These are phyloP conservation scores for Agrypnia vestita DNA, from an alignment of 1,140 invertebrate species.

Conservation along the genomic window DNA sequence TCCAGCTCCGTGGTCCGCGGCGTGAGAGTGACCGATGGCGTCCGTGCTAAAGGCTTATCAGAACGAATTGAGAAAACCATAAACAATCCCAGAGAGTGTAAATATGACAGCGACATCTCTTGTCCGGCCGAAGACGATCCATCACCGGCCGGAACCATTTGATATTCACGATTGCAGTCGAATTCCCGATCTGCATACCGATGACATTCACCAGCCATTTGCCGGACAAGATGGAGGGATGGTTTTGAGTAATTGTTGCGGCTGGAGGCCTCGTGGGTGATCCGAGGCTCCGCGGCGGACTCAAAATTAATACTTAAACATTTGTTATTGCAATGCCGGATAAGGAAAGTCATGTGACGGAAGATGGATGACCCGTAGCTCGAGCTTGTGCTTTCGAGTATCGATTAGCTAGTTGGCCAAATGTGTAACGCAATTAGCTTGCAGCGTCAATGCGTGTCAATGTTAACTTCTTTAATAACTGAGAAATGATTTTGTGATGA, in stretches of 20 bases:
- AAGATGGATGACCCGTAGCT: neutral
- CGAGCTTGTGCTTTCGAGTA: neutral
- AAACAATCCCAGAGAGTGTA: constrained; percentile 39
- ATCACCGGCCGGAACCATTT: constrained; percentile 13
- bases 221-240: neutral
- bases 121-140: neutral
- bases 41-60: neutral
- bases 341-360: constrained; percentile 1
- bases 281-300: constrained; percentile 14
- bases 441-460: too few relatives aligned
- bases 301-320: constrained; percentile 9
- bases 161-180: constrained; percentile 10
- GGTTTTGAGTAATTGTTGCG: constrained; percentile 40
- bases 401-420: too few relatives aligned
- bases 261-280: constrained; percentile 15
- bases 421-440: too few relatives aligned
- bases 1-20: neutral
- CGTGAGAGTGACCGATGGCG: neutral
- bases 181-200: constrained; percentile 32
- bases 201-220: constrained; percentile 32
- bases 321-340: constrained; percentile 17
- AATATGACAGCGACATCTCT: constrained; percentile 40
- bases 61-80: constrained; percentile 27
- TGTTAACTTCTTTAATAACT: too few relatives aligned
- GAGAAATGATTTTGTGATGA: too few relatives aligned